Evolutionary conservation across 2,797 vertebrate species (phyloP), one percentile per base, ranked within the genome.

Genomic region (Chelidonichthys spinosus): DNA sequence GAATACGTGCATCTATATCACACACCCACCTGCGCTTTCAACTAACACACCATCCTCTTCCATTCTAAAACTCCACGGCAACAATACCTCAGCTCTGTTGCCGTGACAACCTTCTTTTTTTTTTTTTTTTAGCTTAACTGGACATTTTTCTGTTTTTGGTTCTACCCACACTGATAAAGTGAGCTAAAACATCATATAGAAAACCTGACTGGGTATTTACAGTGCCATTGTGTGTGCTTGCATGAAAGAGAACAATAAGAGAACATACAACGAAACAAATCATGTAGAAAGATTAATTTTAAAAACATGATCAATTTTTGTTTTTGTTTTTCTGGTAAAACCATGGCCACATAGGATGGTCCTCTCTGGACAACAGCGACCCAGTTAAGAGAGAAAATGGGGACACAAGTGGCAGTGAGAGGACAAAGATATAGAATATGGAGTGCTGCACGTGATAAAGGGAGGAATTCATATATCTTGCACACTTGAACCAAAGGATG

Each of bases 51-150:
- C 76, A 72, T 59, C 76, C 79, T 82, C 69, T 85, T 79, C 79
- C 72, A 85, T 89, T 84, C 81, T 91, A 66, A 84, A 89, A 91
- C 85, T 84, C 89, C 73, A 74, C 75, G 18, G 91, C 86, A 88
- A 89, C 85, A 85, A 88, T 88, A 92, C 76, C 86, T 79, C 87
- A 46, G 76, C 89, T 86, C 91, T 83, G 93, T 95, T 95, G 92
- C 93, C 90, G 74, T 93, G 92, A 92, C 93, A 94, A 95, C 93
- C 92, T 93, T 92, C 25, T 25, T 25, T 25, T 93, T 94, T 90
- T 47, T 47, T 56, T 17, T 59, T 60, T 60, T 42, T 92, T 91
- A 93, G 92, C 75, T 85, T 75, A 17, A 76, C 54, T 32, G 72
- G 88, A 90, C 81, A 69, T 70, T 82, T 86, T 88, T 81, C 77